Evolutionary conservation across 1,140 invertebrate genomes (phyloP).

Genomic region (Nomia melanderi): DNA sequence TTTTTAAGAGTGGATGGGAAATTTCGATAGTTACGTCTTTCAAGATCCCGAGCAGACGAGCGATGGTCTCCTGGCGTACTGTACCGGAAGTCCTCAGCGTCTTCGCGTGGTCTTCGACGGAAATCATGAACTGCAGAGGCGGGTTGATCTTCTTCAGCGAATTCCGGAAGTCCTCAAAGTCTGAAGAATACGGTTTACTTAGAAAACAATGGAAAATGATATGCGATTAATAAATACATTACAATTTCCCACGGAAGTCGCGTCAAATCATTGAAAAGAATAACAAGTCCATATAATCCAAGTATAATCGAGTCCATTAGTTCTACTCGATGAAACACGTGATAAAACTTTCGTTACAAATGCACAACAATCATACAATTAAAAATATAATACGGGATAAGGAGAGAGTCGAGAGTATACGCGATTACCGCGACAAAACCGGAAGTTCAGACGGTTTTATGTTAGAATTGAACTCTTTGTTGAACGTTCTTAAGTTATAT

Average conservation of each 20-base stretch:
- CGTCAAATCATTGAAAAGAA: too few species aligned
- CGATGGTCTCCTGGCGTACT: constrained; percentile 62
- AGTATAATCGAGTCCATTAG: too few species aligned
- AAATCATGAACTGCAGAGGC: constrained; percentile 70
- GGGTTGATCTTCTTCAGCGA: constrained; percentile 71
- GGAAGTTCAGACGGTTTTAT: background rate
- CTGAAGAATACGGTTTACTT: constrained; percentile 57
- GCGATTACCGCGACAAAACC: background rate
- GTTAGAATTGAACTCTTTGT: background rate
- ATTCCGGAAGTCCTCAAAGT: constrained; percentile 65
- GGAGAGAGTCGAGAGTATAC: background rate
- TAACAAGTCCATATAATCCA: too few species aligned
- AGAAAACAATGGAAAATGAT: too few species aligned
- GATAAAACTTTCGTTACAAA: too few species aligned
- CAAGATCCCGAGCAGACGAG: constrained; percentile 62
- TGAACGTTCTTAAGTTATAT: background rate
- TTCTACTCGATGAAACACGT: too few species aligned
- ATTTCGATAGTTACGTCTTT: constrained; percentile 68
- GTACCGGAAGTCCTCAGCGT: constrained; percentile 65
- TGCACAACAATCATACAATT: too few species aligned
- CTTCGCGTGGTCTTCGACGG: constrained; percentile 67
- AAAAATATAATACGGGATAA: background rate
- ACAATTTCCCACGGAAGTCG: too few species aligned
- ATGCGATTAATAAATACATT: too few species aligned
- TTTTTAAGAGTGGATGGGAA: too few species aligned